Percentiles rank a stretch among this genome's conserved stretches.
Conservation (phyloP, 2,113 vertebrate genomes). For the Bostrychus sinensis region DNA sequence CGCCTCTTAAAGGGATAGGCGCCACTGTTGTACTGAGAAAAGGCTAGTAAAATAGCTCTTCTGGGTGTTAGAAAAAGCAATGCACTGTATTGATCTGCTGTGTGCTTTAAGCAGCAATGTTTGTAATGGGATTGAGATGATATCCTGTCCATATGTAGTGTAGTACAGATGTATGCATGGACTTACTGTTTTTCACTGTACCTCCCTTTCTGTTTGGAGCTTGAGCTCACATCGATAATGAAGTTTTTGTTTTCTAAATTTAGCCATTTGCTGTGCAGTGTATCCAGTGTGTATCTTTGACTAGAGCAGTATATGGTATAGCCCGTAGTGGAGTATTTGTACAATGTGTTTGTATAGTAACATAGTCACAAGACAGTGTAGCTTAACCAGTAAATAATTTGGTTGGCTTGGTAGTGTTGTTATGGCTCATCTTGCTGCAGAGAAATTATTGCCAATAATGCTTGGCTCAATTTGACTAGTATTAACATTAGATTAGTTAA, state of each 20-base stretch:
- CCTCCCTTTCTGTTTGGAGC: slow-evolving; percentile 58
- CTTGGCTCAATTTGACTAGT: slow-evolving; percentile 40
- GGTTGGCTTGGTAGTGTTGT: slow-evolving; percentile 7
- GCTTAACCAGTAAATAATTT: slow-evolving; percentile 16
- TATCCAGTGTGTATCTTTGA: slow-evolving; percentile 49
- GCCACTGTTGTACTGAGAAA: slow-evolving; percentile 38
- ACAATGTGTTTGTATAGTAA: slow-evolving; percentile 2
- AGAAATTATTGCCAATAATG: slow-evolving; percentile 48
- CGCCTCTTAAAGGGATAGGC: slow-evolving; percentile 82
- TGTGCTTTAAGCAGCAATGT: slow-evolving; percentile 35
- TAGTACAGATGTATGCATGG: slow-evolving; percentile 21
- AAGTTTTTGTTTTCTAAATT: slow-evolving; percentile 79
- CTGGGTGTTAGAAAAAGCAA: slow-evolving; percentile 34
- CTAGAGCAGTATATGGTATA: slow-evolving; percentile 37
- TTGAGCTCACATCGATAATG: slow-evolving; percentile 70
- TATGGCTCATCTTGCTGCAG: slow-evolving; percentile 54
- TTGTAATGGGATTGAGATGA: slow-evolving; percentile 18
- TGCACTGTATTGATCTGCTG: slow-evolving; percentile 29
- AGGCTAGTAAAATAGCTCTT: slow-evolving; percentile 61
- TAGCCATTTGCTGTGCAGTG: slow-evolving; percentile 62
- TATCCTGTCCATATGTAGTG: slow-evolving; percentile 32
- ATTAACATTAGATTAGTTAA: slow-evolving; percentile 29
- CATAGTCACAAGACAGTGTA: slow-evolving; percentile 9
- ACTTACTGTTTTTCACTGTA: slow-evolving; percentile 36
- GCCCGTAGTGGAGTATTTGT: slow-evolving; percentile 9